A percentile compares a stretch with the other conserved stretches of the same genome.
Conservation (phyloP, 37 sponge, comb jelly and placozoan genomes). For the Petrosia ficiformis region DNA sequence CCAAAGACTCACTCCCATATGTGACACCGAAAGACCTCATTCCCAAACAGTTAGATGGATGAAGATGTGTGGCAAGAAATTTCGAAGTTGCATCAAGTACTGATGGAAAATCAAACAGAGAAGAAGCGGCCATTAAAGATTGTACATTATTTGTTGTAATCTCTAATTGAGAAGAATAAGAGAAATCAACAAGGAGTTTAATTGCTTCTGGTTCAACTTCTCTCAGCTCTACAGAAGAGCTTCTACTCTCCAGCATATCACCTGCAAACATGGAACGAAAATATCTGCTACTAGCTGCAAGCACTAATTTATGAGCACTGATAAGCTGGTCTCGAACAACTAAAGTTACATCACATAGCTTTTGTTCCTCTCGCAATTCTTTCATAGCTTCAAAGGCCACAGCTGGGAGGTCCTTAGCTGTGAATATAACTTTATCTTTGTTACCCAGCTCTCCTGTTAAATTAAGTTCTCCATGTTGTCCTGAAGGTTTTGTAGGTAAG, state of each 20-base stretch:
- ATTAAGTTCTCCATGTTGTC: constrained; percentile 1
- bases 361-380: constrained; percentile 63
- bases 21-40: constrained; percentile 79
- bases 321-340: constrained; percentile 65
- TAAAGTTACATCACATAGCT: constrained; percentile 88
- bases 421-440: constrained; percentile 32
- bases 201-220: constrained; percentile 87
- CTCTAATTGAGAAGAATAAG: constrained; percentile 85
- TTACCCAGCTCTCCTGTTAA: constrained; percentile 11
- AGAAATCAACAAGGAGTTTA: constrained; percentile 77
- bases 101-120: constrained; percentile 77
- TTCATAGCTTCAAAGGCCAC: constrained; percentile 59
- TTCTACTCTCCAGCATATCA: constrained; percentile 84
- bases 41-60: constrained; percentile 91
- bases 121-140: constrained; percentile 85
- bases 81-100: constrained; percentile 84
- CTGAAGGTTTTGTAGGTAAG: background rate
- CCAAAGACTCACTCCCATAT: constrained; percentile 50
- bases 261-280: constrained; percentile 75
- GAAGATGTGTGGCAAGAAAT: constrained; percentile 80
- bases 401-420: constrained; percentile 38
- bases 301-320: constrained; percentile 75
- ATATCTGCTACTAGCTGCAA: constrained; percentile 77
- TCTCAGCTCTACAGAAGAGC: constrained; percentile 63
- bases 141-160: constrained; percentile 86